Conservation (phyloP, 2,797 vertebrate genomes). For the Anabas testudineus region DNA sequence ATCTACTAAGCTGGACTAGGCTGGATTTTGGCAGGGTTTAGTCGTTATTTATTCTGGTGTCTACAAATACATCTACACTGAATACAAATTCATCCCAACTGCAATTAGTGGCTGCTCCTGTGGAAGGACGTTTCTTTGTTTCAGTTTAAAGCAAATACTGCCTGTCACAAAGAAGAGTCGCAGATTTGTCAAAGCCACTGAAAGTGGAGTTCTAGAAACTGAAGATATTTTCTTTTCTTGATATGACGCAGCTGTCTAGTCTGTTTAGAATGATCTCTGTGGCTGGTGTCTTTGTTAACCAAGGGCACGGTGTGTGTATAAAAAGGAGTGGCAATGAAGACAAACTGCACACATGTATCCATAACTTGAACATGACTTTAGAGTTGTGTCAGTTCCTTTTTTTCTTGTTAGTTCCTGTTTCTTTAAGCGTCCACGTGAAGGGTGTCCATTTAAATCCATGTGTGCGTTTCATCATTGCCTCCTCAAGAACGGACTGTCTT, state of each 20-base stretch:
- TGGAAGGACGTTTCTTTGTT: slow-evolving; percentile 8
- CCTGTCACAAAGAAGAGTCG: not conserved
- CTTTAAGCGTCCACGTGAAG: slow-evolving; percentile 23
- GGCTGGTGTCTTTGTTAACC: not conserved
- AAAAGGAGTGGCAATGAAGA: slow-evolving; percentile 7
- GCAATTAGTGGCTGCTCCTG: slow-evolving; percentile 12
- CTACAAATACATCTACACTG: slow-evolving; percentile 28
- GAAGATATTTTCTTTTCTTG: not conserved
- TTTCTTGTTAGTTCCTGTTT: slow-evolving; percentile 52
- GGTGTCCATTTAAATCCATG: slow-evolving; percentile 29
- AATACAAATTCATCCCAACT: slow-evolving; percentile 36
- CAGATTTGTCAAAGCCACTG: not conserved
- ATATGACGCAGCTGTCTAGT: not conserved
- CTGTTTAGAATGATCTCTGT: not conserved
- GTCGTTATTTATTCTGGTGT: slow-evolving; percentile 22
- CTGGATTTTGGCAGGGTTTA: slow-evolving; percentile 39
- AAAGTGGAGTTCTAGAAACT: slow-evolving; percentile 6
- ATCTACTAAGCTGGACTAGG: slow-evolving; percentile 44
- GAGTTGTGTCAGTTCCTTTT: slow-evolving; percentile 44
- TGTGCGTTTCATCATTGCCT: slow-evolving; percentile 10
- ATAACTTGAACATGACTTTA: slow-evolving; percentile 31
- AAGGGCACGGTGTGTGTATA: not conserved
- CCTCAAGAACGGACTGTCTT: slow-evolving; percentile 20
- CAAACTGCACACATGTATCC: slow-evolving; percentile 14
- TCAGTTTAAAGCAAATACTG: not conserved